phyloP scores from a whole-genome alignment of 2,888 invertebrate species.

The Toxonevra muliebris region DNA sequence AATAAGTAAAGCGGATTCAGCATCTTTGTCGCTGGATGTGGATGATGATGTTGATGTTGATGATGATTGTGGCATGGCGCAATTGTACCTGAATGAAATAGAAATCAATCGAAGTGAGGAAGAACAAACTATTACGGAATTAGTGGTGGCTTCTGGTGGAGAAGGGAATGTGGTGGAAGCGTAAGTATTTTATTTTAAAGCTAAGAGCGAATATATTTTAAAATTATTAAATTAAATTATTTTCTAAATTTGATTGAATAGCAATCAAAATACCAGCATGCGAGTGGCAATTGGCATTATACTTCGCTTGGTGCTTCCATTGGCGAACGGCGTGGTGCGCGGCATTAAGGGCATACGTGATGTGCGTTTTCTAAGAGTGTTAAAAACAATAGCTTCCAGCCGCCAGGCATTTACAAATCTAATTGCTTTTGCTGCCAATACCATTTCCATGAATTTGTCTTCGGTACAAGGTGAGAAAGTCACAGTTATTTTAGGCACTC shows the following conservation, averaged over 20 bases:
- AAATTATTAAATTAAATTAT: not conserved
- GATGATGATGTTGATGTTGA: slow-evolving; percentile 21
- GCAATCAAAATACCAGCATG: slow-evolving; percentile 55
- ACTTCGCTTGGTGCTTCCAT: slow-evolving; percentile 59
- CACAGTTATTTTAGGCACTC: not conserved
- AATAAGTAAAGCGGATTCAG: not conserved
- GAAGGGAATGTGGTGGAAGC: slow-evolving; percentile 47
- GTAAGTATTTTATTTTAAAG: slow-evolving; percentile 43
- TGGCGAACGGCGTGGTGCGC: slow-evolving; percentile 61
- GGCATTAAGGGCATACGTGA: slow-evolving; percentile 61
- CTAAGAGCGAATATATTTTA: too few relatives aligned
- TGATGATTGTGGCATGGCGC: slow-evolving; percentile 40
- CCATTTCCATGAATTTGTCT: slow-evolving; percentile 62
- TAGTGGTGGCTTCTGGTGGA: slow-evolving; percentile 50
- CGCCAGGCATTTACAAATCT: slow-evolving; percentile 60
- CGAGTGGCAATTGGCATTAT: slow-evolving; percentile 60
- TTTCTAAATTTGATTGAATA: slow-evolving; percentile 29
- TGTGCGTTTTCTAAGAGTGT: slow-evolving; percentile 54
- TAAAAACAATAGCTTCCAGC: slow-evolving; percentile 57
- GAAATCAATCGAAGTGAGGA: slow-evolving; percentile 55
- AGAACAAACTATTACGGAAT: slow-evolving; percentile 53
- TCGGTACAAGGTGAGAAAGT: slow-evolving; percentile 60
- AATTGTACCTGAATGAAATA: slow-evolving; percentile 48
- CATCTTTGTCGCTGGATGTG: slow-evolving; percentile 10
- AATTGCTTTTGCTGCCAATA: slow-evolving; percentile 63